Base-by-base conservation (phyloP, 2,113 vertebrate species). In the Gymnorhina tibicen region DNA sequence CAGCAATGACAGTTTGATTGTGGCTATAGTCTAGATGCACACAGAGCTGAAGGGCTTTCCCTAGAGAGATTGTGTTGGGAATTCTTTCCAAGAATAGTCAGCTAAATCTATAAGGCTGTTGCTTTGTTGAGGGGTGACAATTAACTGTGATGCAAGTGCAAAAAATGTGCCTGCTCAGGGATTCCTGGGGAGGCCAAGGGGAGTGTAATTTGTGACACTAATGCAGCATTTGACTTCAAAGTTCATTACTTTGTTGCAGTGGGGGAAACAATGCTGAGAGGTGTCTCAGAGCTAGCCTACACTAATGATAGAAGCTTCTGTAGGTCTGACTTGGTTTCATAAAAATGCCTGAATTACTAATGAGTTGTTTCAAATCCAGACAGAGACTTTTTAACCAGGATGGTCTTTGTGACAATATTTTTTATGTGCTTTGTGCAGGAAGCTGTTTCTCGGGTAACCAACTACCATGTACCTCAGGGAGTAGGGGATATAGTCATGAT, bases 401-500 rank as follows among this genome's bases (percentile, higher is more conserved):
- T 49, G 39, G 21, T 80, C n/a, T 90, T 83, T 83, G 46, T 88
- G 50, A 91, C 46, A 70, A 8, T 90, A 19, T 85, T 76, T 88
- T 11, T 74, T 88, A 16, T 7, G 26, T 91, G 50, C n/a, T 97
- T 91, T 97, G 72, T 91, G 95, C 94, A 98, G 97, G 97, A 97
- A 97, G 95, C 96, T 96, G 12, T 96, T 95, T 55, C 96, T 87
- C 92, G 62, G 73, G 42, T 97, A 85, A 81, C 80, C 86, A 97
- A 84, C 70, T 97, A 97, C 72, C 96, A 94, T 37, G 42, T 97
- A 87, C 96, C 96, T 91, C 96, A 98, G 95, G 97, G 98, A 53
- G 95, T 97, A 87, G 98, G 98, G 41, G 98, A 98, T 93, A 97
- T 98, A 27, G 97, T 98, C 77, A 99, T 98, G 98, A 99, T 98